Evolutionary conservation across 2,113 vertebrate species (phyloP), one percentile per base, ranked within the genome.

Genomic region (Oncorhynchus nerka): DNA sequence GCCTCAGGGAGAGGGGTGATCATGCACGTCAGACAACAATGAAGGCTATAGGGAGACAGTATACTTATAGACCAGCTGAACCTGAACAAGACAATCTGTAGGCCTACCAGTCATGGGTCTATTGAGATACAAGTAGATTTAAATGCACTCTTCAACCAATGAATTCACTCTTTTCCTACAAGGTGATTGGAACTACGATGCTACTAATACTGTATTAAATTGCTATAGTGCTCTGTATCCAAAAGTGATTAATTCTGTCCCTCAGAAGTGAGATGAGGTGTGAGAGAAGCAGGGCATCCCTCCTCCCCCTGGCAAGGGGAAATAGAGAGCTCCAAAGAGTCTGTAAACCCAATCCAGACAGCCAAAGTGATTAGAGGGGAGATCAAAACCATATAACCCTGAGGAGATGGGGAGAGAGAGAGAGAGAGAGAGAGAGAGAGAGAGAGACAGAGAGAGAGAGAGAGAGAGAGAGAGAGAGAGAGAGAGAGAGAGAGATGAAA

Each of bases 361-460:
- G 61, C 48, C 70, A 64, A 77, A 84, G 78, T 90, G 85, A 91
- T 91, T 90, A 90, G 80, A 83, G 86, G 77, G 83, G 67, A 71
- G 82, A 90, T 89, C 77, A 73, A 89, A 87, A 83, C 59, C 74
- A 75, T 79, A 74, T 68, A 77, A 75, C 78, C 84, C 80, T 19
- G 66, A 57, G 73, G 22, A 74, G 39, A 45, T 9, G 34, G 75
- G n/a, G n/a, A n/a, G n/a, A n/a, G n/a, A n/a, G 39, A 72, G 71
- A 70, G 74, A 79, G 64, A 82, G 62, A 65, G 76, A 80, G 6
- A 57, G 70, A 79, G 57, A 26, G 61, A 67, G 70, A 64, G 72
- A 24, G 30, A 20, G 81, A 75, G 39, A 75, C 70, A 72, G 75
- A 79, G 59, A 13, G 34, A 75, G 39, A 74, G 70, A 72, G 74